Percentiles rank a stretch among this genome's conserved stretches.
These are phyloP conservation scores for Anticlea derivata DNA, from an alignment of 2,888 invertebrate genomes.

Conservation along the genomic window DNA sequence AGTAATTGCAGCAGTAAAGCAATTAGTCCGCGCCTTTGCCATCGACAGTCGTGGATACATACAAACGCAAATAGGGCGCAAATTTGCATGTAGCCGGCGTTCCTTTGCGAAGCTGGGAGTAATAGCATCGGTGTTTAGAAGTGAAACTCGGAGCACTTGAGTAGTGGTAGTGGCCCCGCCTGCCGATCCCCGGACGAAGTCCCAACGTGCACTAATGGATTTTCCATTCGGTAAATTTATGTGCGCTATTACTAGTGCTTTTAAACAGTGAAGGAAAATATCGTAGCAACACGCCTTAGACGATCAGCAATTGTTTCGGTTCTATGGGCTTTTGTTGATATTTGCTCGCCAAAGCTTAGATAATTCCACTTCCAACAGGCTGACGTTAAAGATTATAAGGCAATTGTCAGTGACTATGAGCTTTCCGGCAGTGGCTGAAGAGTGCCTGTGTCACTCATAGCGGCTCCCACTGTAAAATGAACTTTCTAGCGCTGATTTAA, in stretches of 20 bases:
- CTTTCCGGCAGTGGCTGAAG: constrained; percentile 9
- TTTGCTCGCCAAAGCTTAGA: constrained; percentile 19
- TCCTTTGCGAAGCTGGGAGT: constrained; percentile 1
- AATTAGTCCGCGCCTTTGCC: constrained; percentile 37
- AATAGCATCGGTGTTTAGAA: not conserved
- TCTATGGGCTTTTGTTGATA: not conserved
- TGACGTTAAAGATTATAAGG: constrained; percentile 29
- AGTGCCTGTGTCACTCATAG: not conserved
- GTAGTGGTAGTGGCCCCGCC: too few relatives aligned
- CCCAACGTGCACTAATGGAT: too few relatives aligned
- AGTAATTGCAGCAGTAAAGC: constrained; percentile 35
- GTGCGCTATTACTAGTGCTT: too few relatives aligned
- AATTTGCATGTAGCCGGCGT: constrained; percentile 34
- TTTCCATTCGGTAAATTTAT: too few relatives aligned
- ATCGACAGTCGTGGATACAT: constrained; percentile 37
- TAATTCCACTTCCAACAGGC: constrained; percentile 25
- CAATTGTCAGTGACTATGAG: constrained; percentile 25
- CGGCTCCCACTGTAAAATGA: not conserved
- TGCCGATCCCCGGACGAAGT: too few relatives aligned
- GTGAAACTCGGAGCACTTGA: not conserved
- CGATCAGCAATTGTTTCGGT: constrained; percentile 3
- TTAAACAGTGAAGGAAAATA: too few relatives aligned
- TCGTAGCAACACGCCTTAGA: too few relatives aligned
- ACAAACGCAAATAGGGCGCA: constrained; percentile 36
- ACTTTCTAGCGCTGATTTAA: not conserved